Evolutionary conservation across 2,888 invertebrate species (phyloP).

Genomic region (Aporophyla nigra): DNA sequence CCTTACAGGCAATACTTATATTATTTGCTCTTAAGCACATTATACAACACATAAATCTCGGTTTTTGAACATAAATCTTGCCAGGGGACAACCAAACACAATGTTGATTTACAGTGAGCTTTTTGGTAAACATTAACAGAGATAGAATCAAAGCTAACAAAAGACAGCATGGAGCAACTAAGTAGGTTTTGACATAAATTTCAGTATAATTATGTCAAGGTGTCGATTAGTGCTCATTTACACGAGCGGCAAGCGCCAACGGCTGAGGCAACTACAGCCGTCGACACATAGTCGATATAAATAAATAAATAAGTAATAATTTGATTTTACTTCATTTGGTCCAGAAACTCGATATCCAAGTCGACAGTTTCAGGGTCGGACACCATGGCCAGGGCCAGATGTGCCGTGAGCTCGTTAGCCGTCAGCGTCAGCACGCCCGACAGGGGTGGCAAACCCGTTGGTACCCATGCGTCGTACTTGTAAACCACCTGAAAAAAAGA

Average conservation of each 20-base stretch:
- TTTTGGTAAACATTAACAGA: not conserved
- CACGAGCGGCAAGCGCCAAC: not conserved
- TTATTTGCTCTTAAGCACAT: too few relatives aligned
- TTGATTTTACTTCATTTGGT: conserved; percentile 75
- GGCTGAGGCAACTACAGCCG: not conserved
- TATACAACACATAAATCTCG: too few relatives aligned
- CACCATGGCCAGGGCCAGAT: conserved; percentile 71
- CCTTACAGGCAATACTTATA: too few relatives aligned
- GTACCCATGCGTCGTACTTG: conserved; percentile 73
- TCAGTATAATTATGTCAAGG: not conserved
- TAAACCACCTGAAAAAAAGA: conserved; percentile 73
- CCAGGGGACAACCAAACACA: too few relatives aligned
- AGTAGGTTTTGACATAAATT: too few relatives aligned
- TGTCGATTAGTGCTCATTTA: not conserved
- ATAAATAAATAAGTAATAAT: too few relatives aligned
- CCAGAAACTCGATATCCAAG: conserved; percentile 74
- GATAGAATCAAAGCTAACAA: not conserved
- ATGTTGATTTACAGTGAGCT: not conserved
- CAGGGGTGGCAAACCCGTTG: conserved; percentile 69
- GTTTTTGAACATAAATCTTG: too few relatives aligned
- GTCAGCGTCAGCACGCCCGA: conserved; percentile 74
- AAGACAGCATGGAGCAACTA: not conserved
- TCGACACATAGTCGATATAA: too few relatives aligned
- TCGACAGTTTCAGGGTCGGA: conserved; percentile 72
- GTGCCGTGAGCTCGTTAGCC: conserved; percentile 78